phyloP scores from a whole-genome alignment of 92 coral and sea anemone species.

The Pocillopora grandis region DNA sequence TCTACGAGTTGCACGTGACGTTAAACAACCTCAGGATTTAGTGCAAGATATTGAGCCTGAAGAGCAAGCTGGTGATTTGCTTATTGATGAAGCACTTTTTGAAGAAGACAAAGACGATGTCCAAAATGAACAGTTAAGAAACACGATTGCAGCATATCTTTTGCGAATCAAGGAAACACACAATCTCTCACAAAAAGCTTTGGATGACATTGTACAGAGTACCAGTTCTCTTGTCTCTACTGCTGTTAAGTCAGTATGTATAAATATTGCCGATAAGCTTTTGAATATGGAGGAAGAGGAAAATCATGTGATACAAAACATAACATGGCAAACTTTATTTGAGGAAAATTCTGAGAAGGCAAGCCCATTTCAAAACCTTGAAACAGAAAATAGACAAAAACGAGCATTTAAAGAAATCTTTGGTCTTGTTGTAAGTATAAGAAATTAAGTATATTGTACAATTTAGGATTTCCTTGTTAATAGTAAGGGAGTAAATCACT shows the following conservation, averaged over 20 bases:
- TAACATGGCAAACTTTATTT: slow-evolving; percentile 45
- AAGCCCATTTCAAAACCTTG: slow-evolving; percentile 63
- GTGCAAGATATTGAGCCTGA: slow-evolving; percentile 4
- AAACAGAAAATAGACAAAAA: slow-evolving; percentile 47
- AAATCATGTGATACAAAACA: slow-evolving; percentile 23
- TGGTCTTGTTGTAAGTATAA: slow-evolving; percentile 48
- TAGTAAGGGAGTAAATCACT: not conserved
- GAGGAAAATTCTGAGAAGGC: slow-evolving; percentile 45
- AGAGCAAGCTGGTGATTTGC: slow-evolving; percentile 24
- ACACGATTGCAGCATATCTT: slow-evolving; percentile 58
- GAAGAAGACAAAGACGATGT: slow-evolving; percentile 43
- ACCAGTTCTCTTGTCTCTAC: slow-evolving; percentile 41
- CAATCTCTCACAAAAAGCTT: slow-evolving; percentile 51
- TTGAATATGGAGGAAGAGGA: slow-evolving; percentile 16
- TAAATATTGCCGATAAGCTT: slow-evolving; percentile 40
- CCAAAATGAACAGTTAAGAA: slow-evolving; percentile 21
- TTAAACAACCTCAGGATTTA: slow-evolving; percentile 19
- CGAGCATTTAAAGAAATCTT: slow-evolving; percentile 54
- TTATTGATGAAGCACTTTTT: slow-evolving; percentile 18
- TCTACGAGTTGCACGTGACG: slow-evolving; percentile 31
- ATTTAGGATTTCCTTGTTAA: not conserved
- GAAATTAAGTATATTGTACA: not conserved
- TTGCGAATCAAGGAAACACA: slow-evolving; percentile 48
- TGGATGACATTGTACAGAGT: slow-evolving; percentile 49
- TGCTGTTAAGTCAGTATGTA: slow-evolving; percentile 47